Conservation (phyloP, 1,140 invertebrate species). For the Drosophila oshimai region DNA sequence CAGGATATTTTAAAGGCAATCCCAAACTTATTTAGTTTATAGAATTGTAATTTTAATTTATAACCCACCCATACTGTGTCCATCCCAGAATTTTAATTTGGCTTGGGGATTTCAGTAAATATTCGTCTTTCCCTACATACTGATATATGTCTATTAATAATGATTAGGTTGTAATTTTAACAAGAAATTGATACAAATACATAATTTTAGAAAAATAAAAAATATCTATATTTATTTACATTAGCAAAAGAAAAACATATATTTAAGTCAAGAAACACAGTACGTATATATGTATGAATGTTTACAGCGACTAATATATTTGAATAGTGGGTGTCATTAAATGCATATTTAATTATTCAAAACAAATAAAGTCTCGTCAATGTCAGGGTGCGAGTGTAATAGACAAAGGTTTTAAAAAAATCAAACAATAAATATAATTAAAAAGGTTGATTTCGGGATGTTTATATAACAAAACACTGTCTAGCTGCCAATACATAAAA, state of each 20-base stretch:
- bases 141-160: neutral
- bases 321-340: neutral
- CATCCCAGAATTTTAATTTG: neutral
- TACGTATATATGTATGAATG: neutral
- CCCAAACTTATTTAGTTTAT: no score
- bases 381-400: neutral
- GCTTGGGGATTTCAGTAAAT: neutral
- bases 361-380: neutral
- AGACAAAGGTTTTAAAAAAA: neutral
- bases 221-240: neutral
- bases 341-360: neutral
- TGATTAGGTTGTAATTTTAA: neutral
- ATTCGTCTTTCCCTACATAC: neutral
- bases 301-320: neutral
- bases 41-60: no score
- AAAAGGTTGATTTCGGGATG: neutral
- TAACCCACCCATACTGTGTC: no score
- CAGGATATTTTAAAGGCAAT: no score
- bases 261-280: neutral
- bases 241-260: neutral
- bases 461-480: conserved; percentile 45
- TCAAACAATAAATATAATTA: neutral
- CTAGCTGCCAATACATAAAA: conserved; percentile 71
- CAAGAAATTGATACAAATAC: neutral
- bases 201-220: neutral